Base-by-base conservation (phyloP, 2,888 invertebrate genomes). In the Leucophenga montana region DNA sequence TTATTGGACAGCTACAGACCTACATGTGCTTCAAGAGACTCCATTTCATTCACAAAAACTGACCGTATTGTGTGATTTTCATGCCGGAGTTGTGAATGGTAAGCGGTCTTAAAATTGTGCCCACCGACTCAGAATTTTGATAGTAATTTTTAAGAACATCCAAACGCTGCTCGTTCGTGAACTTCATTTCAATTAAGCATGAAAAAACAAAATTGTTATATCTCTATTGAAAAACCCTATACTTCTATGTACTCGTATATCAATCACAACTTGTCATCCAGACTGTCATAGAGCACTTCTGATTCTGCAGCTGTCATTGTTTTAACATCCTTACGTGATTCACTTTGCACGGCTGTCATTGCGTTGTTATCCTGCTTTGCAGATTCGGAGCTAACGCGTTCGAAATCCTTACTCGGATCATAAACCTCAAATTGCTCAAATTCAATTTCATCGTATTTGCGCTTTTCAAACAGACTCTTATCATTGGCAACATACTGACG, bases 391-490 rank as follows among this genome's bases (percentile, higher is more conserved):
- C 75, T 74, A 66, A 80, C 62, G 33, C 78, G 78, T 50, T 78
- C 76, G 54, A 75, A 79, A 59, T 87, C 85, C 69, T 87, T 88
- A 69, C 82, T 79, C n/a, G 89, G 89, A 82, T 88, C 93, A 85
- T 93, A 90, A 67, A 94, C 92, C 89, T 94, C 93, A 78, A 94
- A 94, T 80, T 94, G 94, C 88, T 95, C 95, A 79, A 95, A 95
- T 78, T 95, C 95, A 92, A 95, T 95, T 79, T 95, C 95, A 56
- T 94, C 93, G 78, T 93, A 93, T 85, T 93, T 93, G 75, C 91
- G 92, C 13, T 91, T 90, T 74, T 89, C 89, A 77, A 92, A 92
- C 82, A 91, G 90, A 83, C 92, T 91, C 70, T 90, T 91, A 69
- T 92, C 91, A 81, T 92, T 92, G 59, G 92, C 91, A 73, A 92